Evolutionary conservation across 2,888 invertebrate species (phyloP), one percentile per base, ranked within the genome.

Genomic region (Dorcus hopei): DNA sequence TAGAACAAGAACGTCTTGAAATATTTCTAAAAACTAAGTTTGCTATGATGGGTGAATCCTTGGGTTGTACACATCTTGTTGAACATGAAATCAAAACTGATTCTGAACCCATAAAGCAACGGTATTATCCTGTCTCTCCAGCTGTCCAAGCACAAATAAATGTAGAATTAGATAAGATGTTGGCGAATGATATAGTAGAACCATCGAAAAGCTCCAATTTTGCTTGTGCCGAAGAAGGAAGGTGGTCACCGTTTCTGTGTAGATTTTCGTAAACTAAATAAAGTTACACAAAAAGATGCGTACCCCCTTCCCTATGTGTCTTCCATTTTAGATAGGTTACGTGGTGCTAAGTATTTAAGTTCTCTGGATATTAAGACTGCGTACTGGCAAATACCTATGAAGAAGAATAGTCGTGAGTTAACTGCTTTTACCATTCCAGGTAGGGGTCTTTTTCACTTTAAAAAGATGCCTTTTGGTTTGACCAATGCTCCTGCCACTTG

Each of bases 161-260:
- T 19, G 23, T 38, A 3, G 64, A 71, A 49, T 40, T 70, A 14
- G 62, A 39, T 9, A 39, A 39, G 9, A 39, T 39, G 39, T 78
- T n/a, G 72, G 74, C 0, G 59, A 57, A 23, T 79, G 76, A 61
- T 69, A 70, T 49, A 70, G 72, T 58, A 53, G 59, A 3, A 61
- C 57, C 0, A 57, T n/a, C n/a, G n/a, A n/a, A n/a, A n/a, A n/a
- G n/a, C n/a, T n/a, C n/a, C n/a, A n/a, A n/a, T n/a, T n/a, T n/a
- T n/a, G n/a, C n/a, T n/a, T n/a, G n/a, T n/a, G n/a, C n/a, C n/a
- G n/a, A n/a, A n/a, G n/a, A n/a, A n/a, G n/a, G n/a, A n/a, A n/a
- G n/a, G n/a, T n/a, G n/a, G n/a, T n/a, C n/a, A 59, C 39, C 47
- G 72, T 9, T 65, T 74, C 33, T 68, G 66, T 8, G 60, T 70